Evolutionary conservation across 2,113 vertebrate genomes (phyloP), one percentile per base, ranked within the genome.

Genomic region (Capreolus pygargus): DNA sequence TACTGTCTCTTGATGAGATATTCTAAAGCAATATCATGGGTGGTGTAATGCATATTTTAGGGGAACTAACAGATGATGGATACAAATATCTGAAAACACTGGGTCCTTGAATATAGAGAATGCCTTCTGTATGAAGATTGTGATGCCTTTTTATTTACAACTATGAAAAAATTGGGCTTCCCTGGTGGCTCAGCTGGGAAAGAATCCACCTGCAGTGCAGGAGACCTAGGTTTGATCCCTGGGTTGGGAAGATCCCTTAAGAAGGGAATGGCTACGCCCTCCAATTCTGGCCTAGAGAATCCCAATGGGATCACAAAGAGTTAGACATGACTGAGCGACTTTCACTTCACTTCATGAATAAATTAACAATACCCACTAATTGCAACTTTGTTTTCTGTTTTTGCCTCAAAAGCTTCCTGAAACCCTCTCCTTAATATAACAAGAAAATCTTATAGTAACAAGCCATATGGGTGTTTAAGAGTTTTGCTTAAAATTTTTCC

Each of bases 291-390:
- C n/a, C 36, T 74, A 36, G 16, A 67, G 67, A 74, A 39, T 74
- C 67, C 67, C n/a, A 70, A 3, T 70, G n/a, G 19, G 10, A 70
- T 70, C 67, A 23, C 67, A 39, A 70, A 70, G 19, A 70, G n/a
- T 70, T 0, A 2, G 67, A 23, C n/a, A 6, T 12, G 67, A 39
- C 17, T 23, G 9, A 39, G 5, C 0, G 2, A 39, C 19, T 70
- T 39, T 70, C 67, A 70, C 10, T 39, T 36, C n/a, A 70, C 19
- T 39, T 39, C 19, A 23, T 70, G n/a, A 39, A 70, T 70, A 70
- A 70, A 70, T 70, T 36, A 81, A 36, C 43, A 74, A 55, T 21
- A 11, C 1, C 11, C 6, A 91, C 52, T 16, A 54, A 17, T 64
- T 16, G 3, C n/a, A 82, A 28, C 12, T 79, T 16, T 58, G 17